Evolutionary conservation across 2,888 invertebrate species (phyloP), one percentile per base, ranked within the genome.

Genomic region (Hypomecis atomaria): DNA sequence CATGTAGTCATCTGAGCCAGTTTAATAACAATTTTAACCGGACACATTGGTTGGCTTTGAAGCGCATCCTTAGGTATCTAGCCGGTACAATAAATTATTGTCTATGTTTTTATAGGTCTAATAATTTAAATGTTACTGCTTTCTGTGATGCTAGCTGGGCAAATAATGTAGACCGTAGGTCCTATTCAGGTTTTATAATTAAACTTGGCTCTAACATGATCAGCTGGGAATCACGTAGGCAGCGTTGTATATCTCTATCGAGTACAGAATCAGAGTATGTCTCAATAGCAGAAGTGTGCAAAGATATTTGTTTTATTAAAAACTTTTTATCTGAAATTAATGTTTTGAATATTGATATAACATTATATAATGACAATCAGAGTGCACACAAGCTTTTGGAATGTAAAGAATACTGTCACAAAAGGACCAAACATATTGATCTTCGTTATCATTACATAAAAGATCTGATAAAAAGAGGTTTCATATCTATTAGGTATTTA

Each of bases 101-200:
- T 23, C 23, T 23, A 23, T 23, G 23, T 23, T 23, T 23, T 23
- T 23, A 23, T 23, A 23, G 23, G 23, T 23, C 23, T 23, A 23
- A 23, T 23, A 23, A 23, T 23, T 23, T 23, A 23, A 23, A 23
- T 23, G 23, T 23, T 23, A 23, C 23, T 23, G 23, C 23, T 23
- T 23, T 23, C 23, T 23, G 23, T 23, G 23, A 23, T 23, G 23
- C 23, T 23, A 23, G 23, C 23, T 23, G 23, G 23, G 23, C 23
- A 23, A 23, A 23, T 23, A 23, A 23, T 23, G 23, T 23, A 23
- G 23, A 23, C 23, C 23, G 75, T 4, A 62, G 52, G 38, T 75
- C 75, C 0, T 75, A 69, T 23, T 70, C 69, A 10, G 75, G 75
- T 0, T 73, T 66, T 63, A 38, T 64, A 0, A n/a, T 70, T 23